Evolutionary conservation across 2,797 vertebrate genomes (phyloP).

Genomic region (Pangasius djambal): DNA sequence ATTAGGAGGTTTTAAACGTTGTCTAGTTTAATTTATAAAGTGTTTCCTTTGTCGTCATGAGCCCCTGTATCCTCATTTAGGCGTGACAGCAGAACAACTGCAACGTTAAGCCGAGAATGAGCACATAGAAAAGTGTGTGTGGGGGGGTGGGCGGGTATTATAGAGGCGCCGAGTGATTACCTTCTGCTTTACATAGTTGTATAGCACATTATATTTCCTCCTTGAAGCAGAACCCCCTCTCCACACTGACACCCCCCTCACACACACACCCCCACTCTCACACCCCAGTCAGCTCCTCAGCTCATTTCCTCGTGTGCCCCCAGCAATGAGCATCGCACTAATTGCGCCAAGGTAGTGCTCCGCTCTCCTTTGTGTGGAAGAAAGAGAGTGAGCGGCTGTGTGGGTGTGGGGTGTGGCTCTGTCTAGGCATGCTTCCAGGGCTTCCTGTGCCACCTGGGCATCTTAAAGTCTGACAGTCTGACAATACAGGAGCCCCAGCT

Average conservation of each 20-base stretch:
- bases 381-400: slow-evolving; percentile 47
- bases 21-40: slow-evolving; percentile 45
- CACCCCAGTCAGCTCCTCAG: slow-evolving; percentile 55
- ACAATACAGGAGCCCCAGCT: slow-evolving; percentile 72
- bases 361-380: slow-evolving; percentile 39
- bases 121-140: slow-evolving; percentile 51
- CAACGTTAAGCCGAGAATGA: slow-evolving; percentile 69
- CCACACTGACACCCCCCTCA: slow-evolving; percentile 67
- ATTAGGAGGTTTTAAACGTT: slow-evolving; percentile 55
- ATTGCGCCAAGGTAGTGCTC: slow-evolving; percentile 72
- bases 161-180: slow-evolving; percentile 63
- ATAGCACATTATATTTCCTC: slow-evolving; percentile 78
- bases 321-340: slow-evolving; percentile 75
- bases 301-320: slow-evolving; percentile 76
- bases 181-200: slow-evolving; percentile 71
- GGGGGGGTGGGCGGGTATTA: slow-evolving; percentile 19
- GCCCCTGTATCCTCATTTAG: slow-evolving; percentile 66
- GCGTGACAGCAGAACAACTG: slow-evolving; percentile 73
- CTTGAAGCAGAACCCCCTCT: slow-evolving; percentile 75
- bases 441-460: slow-evolving; percentile 76
- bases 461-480: slow-evolving; percentile 72
- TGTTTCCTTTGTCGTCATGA: slow-evolving; percentile 52
- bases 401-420: slow-evolving; percentile 56
- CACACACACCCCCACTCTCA: slow-evolving; percentile 28
- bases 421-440: slow-evolving; percentile 75